A percentile compares a stretch with the other conserved stretches of the same genome.
Conservation (phyloP, 2,113 vertebrate species). For the Hemibagrus wyckioides region DNA sequence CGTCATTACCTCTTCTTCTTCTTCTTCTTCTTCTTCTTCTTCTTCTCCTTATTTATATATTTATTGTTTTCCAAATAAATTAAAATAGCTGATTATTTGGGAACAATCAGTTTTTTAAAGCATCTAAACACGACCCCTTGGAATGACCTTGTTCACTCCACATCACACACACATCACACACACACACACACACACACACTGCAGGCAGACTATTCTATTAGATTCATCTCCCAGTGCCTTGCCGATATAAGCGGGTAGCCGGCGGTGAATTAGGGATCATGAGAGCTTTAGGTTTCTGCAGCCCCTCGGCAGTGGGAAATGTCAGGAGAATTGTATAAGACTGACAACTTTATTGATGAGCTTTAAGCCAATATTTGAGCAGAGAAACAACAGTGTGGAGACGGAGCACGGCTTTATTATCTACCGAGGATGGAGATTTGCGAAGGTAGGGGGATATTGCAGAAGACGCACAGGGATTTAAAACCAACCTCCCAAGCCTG, state of each 20-base stretch:
- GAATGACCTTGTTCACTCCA: background rate
- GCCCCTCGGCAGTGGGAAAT: conserved; percentile 39
- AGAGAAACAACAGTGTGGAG: background rate
- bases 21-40: background rate
- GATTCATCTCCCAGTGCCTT: conserved; percentile 21
- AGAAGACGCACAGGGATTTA: conserved; percentile 30
- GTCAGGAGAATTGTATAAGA: conserved; percentile 43
- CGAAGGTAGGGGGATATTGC: conserved; percentile 13
- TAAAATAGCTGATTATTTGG: background rate
- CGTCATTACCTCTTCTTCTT: background rate
- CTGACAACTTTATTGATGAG: conserved; percentile 42
- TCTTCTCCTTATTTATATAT: too few species aligned
- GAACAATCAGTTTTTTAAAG: background rate
- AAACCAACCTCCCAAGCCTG: background rate
- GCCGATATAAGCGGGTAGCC: conserved; percentile 34
- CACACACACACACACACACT: background rate
- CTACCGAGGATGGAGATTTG: background rate
- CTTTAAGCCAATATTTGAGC: conserved; percentile 44
- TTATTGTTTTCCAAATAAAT: background rate
- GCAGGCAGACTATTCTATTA: conserved; percentile 42
- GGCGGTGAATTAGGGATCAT: conserved; percentile 12
- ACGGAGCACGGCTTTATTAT: conserved; percentile 17
- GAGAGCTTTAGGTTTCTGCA: conserved; percentile 29
- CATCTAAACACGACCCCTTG: background rate
- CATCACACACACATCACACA: background rate